Percentiles rank a stretch among this genome's conserved stretches.
These are phyloP conservation scores for Merodon equestris DNA, from an alignment of 2,888 invertebrate species.

Conservation along the genomic window DNA sequence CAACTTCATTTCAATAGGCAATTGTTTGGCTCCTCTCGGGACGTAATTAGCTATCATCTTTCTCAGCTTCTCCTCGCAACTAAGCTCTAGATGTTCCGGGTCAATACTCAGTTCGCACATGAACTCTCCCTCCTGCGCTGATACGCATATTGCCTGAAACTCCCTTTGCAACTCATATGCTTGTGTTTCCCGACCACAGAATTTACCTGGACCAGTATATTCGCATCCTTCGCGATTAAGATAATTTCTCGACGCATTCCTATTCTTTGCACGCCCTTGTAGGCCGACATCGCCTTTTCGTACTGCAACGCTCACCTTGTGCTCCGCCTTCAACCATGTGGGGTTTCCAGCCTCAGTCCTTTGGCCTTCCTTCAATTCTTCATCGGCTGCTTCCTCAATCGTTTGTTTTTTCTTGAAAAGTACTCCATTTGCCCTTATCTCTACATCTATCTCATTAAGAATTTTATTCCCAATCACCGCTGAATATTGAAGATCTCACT, in stretches of 20 bases:
- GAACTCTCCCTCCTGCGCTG: constrained; percentile 10
- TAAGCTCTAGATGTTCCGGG: constrained; percentile 11
- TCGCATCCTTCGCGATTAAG: no score
- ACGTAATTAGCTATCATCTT: constrained; percentile 71
- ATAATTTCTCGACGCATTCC: no score
- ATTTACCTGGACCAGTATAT: no score
- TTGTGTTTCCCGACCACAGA: no score
- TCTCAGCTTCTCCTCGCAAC: constrained; percentile 53
- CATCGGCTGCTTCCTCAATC: neutral
- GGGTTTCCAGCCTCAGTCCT: neutral
- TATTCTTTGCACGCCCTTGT: no score
- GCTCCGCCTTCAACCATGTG: neutral
- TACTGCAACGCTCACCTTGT: no score
- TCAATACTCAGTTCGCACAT: constrained; percentile 3
- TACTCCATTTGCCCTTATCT: constrained; percentile 1
- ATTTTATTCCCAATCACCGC: constrained; percentile 49
- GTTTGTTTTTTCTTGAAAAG: neutral
- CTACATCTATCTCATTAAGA: constrained; percentile 24
- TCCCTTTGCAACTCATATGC: no score
- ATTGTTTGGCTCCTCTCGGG: constrained; percentile 8
- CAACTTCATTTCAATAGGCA: constrained; percentile 56
- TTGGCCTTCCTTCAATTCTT: neutral
- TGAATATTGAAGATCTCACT: constrained; percentile 34
- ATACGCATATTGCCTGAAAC: constrained; percentile 12
- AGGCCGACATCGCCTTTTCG: no score